Percentiles rank a stretch among this genome's conserved stretches.
Evolutionary conservation across 1,140 invertebrate species (phyloP).

Genomic region (Chelonus insularis): DNA sequence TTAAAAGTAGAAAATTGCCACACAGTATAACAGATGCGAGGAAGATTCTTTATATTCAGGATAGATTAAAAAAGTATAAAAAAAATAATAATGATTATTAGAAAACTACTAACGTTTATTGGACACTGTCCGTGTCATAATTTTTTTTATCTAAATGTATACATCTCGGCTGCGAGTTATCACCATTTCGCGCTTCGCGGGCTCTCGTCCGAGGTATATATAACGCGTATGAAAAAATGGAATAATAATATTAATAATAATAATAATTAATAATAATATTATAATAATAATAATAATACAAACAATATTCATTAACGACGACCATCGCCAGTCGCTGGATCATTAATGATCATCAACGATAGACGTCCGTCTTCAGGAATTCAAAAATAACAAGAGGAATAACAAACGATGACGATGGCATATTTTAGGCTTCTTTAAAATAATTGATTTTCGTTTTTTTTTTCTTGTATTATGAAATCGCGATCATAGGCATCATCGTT

Average conservation of each 20-base stretch:
- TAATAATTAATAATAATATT: slow-evolving; percentile 5
- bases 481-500: no score
- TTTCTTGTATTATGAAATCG: no score
- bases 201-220: slow-evolving; percentile 8
- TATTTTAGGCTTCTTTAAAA: no score
- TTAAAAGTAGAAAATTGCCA: no score
- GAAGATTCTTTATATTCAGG: neutral
- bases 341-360: slow-evolving; percentile 21
- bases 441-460: no score
- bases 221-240: neutral
- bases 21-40: neutral
- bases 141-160: slow-evolving; percentile 13
- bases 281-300: slow-evolving; percentile 11
- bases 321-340: neutral
- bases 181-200: slow-evolving; percentile 1
- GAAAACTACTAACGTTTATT: slow-evolving; percentile 13
- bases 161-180: slow-evolving; percentile 15
- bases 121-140: neutral
- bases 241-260: neutral
- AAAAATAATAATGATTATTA: slow-evolving; percentile 12
- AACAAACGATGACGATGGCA: no score
- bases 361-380: slow-evolving; percentile 16
- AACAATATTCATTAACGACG: slow-evolving; percentile 1
- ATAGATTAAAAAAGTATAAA: neutral
- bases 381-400: no score